Base-by-base conservation (phyloP, 2,888 invertebrate genomes). In the Eucera pruinosa region DNA sequence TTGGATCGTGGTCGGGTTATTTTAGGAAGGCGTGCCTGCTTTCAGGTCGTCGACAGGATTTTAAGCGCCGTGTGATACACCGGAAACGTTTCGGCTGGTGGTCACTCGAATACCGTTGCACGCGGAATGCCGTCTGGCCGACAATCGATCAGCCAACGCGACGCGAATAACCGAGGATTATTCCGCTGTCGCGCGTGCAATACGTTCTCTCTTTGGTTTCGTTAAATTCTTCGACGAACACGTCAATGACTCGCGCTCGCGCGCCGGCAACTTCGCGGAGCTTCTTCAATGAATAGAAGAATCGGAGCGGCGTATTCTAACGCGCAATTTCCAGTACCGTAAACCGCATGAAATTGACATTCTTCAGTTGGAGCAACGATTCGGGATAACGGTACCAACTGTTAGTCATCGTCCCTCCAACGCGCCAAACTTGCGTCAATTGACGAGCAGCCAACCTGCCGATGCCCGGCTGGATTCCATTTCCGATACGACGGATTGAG, bases 281-380 rank as follows among this genome's bases (percentile, higher is more conserved):
- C n/a, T n/a, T 54, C 58, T 30, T 20, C 68, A 52, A 61, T 65
- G 79, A 61, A 7, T 55, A 60, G 60, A 15, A 41, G 27, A 64
- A 78, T 71, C 66, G 76, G 58, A 71, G 47, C 82, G 82, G 82
- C 83, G 81, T 87, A 85, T 86, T 84, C 82, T 86, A 85, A 87
- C 85, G 84, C 83, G 86, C 83, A 86, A 89, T 89, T 88, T 86
- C n/a, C 64, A 89, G 89, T 90, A 90, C 91, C 90, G 90, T 90
- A 90, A 90, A 89, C 90, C 90, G 87, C 87, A 87, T 86, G 87
- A 90, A 90, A 90, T 89, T 90, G 90, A 89, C 90, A 90, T 91
- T 91, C 90, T 88, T 85, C 86, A 84, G 87, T 83, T 86, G 86
- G 82, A 86, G 83, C 82, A 86, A 84, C 87, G 90, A 91, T 90